phyloP scores from a whole-genome alignment of 2,113 vertebrate genomes.

The Psammodynastes pulverulentus region DNA sequence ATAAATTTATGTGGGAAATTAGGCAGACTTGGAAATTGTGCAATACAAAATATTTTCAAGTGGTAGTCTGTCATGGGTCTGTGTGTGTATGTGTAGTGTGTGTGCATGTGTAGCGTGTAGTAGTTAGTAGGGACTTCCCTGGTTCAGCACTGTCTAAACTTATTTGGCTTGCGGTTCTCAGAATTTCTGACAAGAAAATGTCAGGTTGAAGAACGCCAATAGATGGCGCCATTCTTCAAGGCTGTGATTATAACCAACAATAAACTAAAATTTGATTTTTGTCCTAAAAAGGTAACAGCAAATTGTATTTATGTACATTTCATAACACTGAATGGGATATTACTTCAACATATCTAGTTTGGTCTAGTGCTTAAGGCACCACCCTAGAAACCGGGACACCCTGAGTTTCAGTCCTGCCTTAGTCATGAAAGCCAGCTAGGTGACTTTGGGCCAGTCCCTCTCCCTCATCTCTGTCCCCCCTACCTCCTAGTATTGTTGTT shows the following conservation, averaged over 20 bases:
- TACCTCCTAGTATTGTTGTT: no score
- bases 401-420: no score
- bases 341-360: background rate
- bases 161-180: background rate
- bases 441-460: no score
- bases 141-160: background rate
- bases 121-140: background rate
- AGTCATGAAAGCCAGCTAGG: no score
- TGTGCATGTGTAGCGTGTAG: background rate
- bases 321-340: background rate
- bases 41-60: background rate
- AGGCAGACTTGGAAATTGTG: no score
- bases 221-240: background rate
- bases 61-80: background rate
- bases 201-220: background rate
- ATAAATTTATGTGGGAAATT: background rate
- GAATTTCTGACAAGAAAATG: background rate
- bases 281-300: background rate
- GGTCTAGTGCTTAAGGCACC: no score
- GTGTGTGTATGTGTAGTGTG: background rate
- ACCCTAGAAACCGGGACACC: no score
- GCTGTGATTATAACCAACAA: background rate
- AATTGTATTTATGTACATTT: background rate
- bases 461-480: no score
- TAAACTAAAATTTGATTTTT: background rate